These are phyloP conservation scores for Chaetophractus vellerosus DNA, from an alignment of 2,797 vertebrate genomes.

Conservation along the genomic window DNA sequence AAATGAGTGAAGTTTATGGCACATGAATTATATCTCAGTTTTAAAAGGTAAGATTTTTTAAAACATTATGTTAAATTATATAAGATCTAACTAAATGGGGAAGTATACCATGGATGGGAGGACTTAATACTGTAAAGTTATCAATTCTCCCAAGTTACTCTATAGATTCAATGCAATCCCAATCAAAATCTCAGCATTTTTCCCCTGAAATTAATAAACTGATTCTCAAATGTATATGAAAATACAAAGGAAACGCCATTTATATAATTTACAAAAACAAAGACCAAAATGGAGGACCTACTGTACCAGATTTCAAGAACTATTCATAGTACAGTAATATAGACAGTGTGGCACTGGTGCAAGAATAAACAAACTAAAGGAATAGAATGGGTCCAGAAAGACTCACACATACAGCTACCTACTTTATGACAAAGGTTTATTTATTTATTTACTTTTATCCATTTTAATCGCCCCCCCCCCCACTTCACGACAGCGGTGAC, in stretches of 20 bases:
- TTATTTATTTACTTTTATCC: no score
- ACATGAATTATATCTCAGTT: neutral
- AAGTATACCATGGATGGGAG: neutral
- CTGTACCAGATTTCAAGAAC: neutral
- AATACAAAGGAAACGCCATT: neutral
- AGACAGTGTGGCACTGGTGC: neutral
- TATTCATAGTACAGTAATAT: neutral
- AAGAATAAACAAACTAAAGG: neutral
- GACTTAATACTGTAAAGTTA: neutral
- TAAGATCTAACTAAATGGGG: neutral
- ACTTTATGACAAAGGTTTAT: fast-evolving
- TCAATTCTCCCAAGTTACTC: neutral
- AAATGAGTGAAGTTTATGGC: neutral
- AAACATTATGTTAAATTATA: neutral
- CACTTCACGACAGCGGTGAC: no score
- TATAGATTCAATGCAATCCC: neutral
- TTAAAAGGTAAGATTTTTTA: neutral
- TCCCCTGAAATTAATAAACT: neutral
- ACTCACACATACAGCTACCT: neutral
- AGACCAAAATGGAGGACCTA: neutral
- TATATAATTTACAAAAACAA: neutral
- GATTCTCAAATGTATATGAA: neutral
- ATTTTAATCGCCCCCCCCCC: no score
- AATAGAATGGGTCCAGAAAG: neutral
- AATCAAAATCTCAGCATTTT: neutral